These are phyloP conservation scores for Euphydryas editha DNA, from an alignment of 2,888 invertebrate genomes.

Conservation along the genomic window DNA sequence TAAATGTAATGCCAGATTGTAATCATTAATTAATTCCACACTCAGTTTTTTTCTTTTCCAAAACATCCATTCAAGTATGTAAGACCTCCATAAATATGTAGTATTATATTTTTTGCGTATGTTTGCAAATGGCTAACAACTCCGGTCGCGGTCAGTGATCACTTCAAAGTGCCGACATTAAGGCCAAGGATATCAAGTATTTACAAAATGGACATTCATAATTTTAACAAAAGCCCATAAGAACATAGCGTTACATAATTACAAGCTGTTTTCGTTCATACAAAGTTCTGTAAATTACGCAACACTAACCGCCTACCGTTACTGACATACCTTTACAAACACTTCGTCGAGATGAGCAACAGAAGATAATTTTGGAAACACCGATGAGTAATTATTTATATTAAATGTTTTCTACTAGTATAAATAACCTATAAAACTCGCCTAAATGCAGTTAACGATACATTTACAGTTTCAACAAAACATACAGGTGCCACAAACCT, in stretches of 20 bases:
- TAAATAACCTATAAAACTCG: constrained; percentile 41
- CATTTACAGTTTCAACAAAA: constrained; percentile 36
- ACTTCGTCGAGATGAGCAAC: constrained; percentile 38
- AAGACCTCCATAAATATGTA: constrained; percentile 34
- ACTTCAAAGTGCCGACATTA: constrained; percentile 72
- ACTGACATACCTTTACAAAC: constrained; percentile 31
- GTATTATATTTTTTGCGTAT: constrained; percentile 47
- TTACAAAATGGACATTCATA: constrained; percentile 72
- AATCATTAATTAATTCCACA: constrained; percentile 27
- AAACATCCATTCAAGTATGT: constrained; percentile 35
- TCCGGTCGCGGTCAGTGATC: constrained; percentile 52
- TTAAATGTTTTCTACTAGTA: constrained; percentile 41
- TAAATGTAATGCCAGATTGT: constrained; percentile 15
- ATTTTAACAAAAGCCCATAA: constrained; percentile 71
- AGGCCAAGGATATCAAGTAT: constrained; percentile 69
- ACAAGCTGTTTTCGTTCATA: constrained; percentile 45
- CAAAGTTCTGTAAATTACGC: constrained; percentile 31
- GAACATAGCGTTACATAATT: constrained; percentile 70
- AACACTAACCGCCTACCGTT: constrained; percentile 30
- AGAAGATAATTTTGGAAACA: constrained; percentile 33
- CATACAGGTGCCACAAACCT: constrained; percentile 49
- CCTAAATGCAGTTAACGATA: constrained; percentile 51
- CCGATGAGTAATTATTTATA: constrained; percentile 43
- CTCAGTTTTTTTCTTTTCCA: constrained; percentile 26
- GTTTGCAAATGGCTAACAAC: constrained; percentile 71